Base-by-base conservation (phyloP, 2,113 vertebrate genomes). In the Spheniscus mendiculus region DNA sequence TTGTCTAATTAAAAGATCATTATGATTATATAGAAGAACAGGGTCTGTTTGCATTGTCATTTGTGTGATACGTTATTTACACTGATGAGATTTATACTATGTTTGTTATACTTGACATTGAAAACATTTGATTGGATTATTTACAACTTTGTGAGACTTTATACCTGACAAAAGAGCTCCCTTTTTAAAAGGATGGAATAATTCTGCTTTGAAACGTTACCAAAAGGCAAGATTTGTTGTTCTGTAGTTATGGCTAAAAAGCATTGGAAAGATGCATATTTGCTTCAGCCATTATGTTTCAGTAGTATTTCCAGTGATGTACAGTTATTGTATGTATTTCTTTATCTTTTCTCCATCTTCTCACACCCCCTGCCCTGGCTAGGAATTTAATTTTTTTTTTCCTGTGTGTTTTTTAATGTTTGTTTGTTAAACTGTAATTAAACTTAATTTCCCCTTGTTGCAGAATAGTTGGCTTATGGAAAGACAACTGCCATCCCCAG, bases 1-100 rank as follows among this genome's bases (percentile, higher is more conserved):
- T 83, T 95, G 58, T 73, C 67, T 96, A 93, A 96, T 97, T 94
- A 94, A 91, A 97, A 94, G 89, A 95, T 96, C 74, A 36, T 93
- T 83, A 83, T 40, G 93, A 95, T 96, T 88, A 80, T 73, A 38
- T 50, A 62, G 67, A 58, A 94, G 80, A 67, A 66, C 32, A 40
- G 84, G 67, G 83, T 16, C 71, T 94, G 89, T 96, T 94, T 94
- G 87, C 90, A 50, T 45, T 91, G 78, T 59, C 81, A 42, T 83
- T 85, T 82, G 14, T 76, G 58, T 71, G 47, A 89, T 71, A 65
- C 0, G 0, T 94, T 91, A 47, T 82, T 93, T 95, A 69, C 93
- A 85, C 62, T 66, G 87, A 77, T 90, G 70, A 93, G 58, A 62
- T 91, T 72, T 96, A 26, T 70, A 25, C 91, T 67, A 7, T 30